phyloP scores from a whole-genome alignment of 2,888 invertebrate species.

The Protonemura montana region DNA sequence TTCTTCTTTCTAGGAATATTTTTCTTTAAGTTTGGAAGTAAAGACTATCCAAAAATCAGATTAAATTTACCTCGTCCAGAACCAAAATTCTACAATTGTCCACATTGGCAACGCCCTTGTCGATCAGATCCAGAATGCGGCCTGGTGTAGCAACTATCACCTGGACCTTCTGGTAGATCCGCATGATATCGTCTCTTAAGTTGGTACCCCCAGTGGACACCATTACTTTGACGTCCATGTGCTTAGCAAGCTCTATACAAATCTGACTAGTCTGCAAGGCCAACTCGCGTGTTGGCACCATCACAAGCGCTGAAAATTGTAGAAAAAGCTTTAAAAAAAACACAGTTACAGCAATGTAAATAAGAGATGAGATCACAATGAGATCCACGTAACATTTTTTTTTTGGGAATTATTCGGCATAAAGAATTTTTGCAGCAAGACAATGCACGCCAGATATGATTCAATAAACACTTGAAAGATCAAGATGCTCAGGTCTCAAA shows the following conservation, averaged over 20 bases:
- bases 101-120: conserved; percentile 91
- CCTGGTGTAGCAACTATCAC: conserved; percentile 99
- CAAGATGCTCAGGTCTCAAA: too few relatives aligned
- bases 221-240: conserved; percentile 97
- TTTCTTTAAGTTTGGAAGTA: too few relatives aligned
- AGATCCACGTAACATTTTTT: too few relatives aligned
- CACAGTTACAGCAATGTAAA: conserved; percentile 8
- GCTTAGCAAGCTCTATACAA: conserved; percentile 97
- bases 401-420: too few relatives aligned
- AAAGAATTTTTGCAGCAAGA: too few relatives aligned
- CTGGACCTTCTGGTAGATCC: conserved; percentile 99
- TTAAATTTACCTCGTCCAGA: conserved; percentile 79
- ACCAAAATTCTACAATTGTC: conserved; percentile 96
- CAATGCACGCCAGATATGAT: too few relatives aligned
- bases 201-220: conserved; percentile 99
- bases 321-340: too few relatives aligned
- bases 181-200: conserved; percentile 98
- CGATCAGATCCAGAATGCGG: conserved; percentile 99
- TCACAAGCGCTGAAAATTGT: conserved; percentile 79
- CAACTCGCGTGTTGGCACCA: conserved; percentile 98
- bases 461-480: too few relatives aligned
- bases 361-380: conserved; percentile 15
- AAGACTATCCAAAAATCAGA: too few relatives aligned
- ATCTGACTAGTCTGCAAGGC: conserved; percentile 99
- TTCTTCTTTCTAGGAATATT: too few relatives aligned